phyloP scores from a whole-genome alignment of 2,888 invertebrate genomes.

The Euzophera pinguis region DNA sequence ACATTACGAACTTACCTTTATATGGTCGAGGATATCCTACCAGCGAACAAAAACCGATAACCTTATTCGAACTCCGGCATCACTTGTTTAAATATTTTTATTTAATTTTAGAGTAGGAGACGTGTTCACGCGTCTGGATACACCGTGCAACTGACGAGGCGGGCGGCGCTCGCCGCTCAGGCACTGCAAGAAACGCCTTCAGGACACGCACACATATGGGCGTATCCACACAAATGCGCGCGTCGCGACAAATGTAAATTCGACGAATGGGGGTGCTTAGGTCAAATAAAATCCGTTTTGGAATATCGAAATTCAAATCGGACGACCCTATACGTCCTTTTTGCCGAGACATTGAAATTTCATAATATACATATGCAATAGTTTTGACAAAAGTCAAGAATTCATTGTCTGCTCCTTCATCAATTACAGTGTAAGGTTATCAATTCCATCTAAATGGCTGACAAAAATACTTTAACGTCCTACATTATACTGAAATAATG shows the following conservation, averaged over 20 bases:
- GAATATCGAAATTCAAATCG: slow-evolving; percentile 18
- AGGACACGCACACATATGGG: slow-evolving; percentile 39
- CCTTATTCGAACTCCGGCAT: slow-evolving; percentile 60
- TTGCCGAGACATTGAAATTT: slow-evolving; percentile 1
- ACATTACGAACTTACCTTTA: slow-evolving; percentile 53
- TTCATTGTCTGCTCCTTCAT: no score
- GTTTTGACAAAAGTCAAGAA: background rate
- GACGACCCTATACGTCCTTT: slow-evolving; percentile 5
- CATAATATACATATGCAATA: background rate
- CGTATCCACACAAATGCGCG: slow-evolving; percentile 28
- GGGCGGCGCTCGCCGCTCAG: slow-evolving; percentile 66
- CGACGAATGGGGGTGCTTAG: slow-evolving; percentile 42
- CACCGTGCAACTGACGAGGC: slow-evolving; percentile 56
- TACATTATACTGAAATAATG: no score
- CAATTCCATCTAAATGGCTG: background rate
- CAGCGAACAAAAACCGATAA: slow-evolving; percentile 60
- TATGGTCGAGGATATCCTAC: slow-evolving; percentile 57
- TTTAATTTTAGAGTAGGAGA: slow-evolving; percentile 31
- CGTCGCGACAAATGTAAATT: slow-evolving; percentile 58
- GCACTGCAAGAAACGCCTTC: slow-evolving; percentile 51
- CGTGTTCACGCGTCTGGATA: slow-evolving; percentile 47
- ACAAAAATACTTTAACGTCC: no score
- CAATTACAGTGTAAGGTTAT: background rate
- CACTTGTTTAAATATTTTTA: slow-evolving; percentile 40
- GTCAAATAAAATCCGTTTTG: slow-evolving; percentile 20